Base-by-base conservation (phyloP, 1,140 invertebrate genomes). In the Lepidurus apus region DNA sequence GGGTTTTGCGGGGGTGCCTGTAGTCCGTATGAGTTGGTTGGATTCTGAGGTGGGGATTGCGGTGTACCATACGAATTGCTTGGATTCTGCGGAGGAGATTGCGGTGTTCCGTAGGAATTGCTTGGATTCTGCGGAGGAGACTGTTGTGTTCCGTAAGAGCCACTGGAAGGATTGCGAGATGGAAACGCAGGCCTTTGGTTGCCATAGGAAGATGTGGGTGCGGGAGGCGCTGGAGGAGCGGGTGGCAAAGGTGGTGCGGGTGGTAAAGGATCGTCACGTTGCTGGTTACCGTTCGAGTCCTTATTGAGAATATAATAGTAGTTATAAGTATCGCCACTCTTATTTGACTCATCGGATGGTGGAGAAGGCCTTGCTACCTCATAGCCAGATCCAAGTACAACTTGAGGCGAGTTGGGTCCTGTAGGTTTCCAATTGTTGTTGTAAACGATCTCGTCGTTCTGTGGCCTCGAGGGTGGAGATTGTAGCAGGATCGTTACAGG, bases 161-260 rank as follows among this genome's bases (percentile, higher is more conserved):
- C 24, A 1, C 42, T 43, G 1, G 74, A 42, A 42, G 77, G 77
- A 74, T 74, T 79, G 10, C 73, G 74, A 42, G 43, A 42, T n/a
- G 77, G n/a, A 21, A n/a, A 11, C 17, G 73, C 34, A 11, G 73
- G 73, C 43, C 43, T 43, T 42, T 65, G 43, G 77, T 9, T 34
- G 34, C 17, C 42, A 43, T 43, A 13, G 65, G 65, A 65, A 43
- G 77, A n/a, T 17, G 42, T 74, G 11, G 74, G 42, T 6, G 74
- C 26, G 13, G 42, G 42, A 24, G 42, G 77, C 43, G 53, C 17
- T 2, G 47, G 65, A 24, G 77, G 73, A 21, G 78, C 42, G 10
- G 78, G 78, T 26, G 53, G 53, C n/a, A 34, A 73, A 78, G 78
- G 78, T 24, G 77, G 77, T n/a, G 77, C 53, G 43, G 77, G 42